These are phyloP conservation scores for Apostichopus japonicus DNA, from an alignment of 35 echinoderm and acorn worm species.

Conservation along the genomic window DNA sequence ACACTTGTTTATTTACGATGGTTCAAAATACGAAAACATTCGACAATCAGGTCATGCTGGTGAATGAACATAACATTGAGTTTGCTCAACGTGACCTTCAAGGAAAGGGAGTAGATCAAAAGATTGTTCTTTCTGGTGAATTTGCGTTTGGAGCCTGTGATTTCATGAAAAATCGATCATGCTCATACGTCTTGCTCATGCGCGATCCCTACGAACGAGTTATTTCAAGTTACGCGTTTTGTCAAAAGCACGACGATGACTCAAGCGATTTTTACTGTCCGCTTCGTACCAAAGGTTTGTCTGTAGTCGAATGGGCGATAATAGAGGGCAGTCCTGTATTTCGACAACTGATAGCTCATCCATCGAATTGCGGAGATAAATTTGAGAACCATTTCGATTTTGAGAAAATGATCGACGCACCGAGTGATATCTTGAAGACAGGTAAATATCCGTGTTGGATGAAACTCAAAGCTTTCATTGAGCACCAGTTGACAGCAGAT, in stretches of 20 bases:
- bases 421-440: conserved; percentile 40
- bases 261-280: conserved; percentile 67
- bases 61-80: not conserved
- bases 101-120: not conserved
- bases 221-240: conserved; percentile 85
- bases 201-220: conserved; percentile 91
- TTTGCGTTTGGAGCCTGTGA: conserved; percentile 92
- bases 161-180: conserved; percentile 53
- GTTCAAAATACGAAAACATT: not conserved
- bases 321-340: conserved; percentile 91
- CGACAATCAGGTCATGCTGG: not conserved
- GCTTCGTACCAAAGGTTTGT: conserved; percentile 63
- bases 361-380: conserved; percentile 66
- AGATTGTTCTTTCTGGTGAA: conserved; percentile 62
- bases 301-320: conserved; percentile 80
- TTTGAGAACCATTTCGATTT: conserved; percentile 57
- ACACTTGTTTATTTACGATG: conserved; percentile 41
- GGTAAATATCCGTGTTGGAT: conserved; percentile 84
- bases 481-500: conserved; percentile 55
- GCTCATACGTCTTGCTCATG: conserved; percentile 84
- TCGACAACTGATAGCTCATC: conserved; percentile 83
- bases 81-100: not conserved
- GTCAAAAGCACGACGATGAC: conserved; percentile 61
- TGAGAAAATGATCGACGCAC: conserved; percentile 34
- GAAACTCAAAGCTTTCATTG: conserved; percentile 70